A percentile compares a stretch with the other conserved stretches of the same genome.
These are phyloP conservation scores for Ommatoiulus sabulosus DNA, from an alignment of 2,888 invertebrate species.

Conservation along the genomic window DNA sequence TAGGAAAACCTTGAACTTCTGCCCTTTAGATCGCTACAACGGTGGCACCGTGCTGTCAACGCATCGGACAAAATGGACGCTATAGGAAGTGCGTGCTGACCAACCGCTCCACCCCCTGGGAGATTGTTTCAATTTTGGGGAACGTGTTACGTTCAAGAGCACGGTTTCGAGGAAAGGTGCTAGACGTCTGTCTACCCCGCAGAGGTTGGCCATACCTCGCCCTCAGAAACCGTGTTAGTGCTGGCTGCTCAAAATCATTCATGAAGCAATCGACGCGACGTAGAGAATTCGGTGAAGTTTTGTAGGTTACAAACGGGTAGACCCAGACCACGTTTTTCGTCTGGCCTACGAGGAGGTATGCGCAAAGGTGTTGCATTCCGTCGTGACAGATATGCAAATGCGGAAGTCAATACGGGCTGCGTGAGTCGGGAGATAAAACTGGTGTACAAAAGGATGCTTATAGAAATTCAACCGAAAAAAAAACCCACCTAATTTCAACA, in stretches of 20 bases:
- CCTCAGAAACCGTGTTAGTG: conserved; percentile 16
- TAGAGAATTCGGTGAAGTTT: neutral
- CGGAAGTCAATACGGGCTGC: conserved; percentile 32
- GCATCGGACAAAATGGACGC: neutral
- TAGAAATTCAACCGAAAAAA: neutral
- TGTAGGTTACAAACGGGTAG: conserved; percentile 33
- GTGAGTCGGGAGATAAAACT: conserved; percentile 15
- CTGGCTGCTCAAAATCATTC: neutral
- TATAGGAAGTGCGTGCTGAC: neutral
- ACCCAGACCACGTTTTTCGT: conserved; percentile 1
- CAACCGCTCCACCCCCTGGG: neutral
- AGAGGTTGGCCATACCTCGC: neutral
- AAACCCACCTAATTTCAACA: neutral
- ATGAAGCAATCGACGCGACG: neutral
- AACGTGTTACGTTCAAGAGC: neutral
- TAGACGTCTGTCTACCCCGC: conserved; percentile 30
- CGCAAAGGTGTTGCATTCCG: conserved; percentile 11
- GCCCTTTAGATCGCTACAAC: conserved; percentile 7
- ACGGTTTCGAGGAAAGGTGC: neutral
- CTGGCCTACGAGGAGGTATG: neutral
- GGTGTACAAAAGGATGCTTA: conserved; percentile 11
- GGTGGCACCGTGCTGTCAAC: neutral
- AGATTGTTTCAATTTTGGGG: neutral
- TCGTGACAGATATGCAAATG: conserved; percentile 27
- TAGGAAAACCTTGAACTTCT: neutral